A percentile compares a stretch with the other conserved stretches of the same genome.
phyloP scores from a whole-genome alignment of 2,797 vertebrate genomes.

The Anabacerthia variegaticeps region DNA sequence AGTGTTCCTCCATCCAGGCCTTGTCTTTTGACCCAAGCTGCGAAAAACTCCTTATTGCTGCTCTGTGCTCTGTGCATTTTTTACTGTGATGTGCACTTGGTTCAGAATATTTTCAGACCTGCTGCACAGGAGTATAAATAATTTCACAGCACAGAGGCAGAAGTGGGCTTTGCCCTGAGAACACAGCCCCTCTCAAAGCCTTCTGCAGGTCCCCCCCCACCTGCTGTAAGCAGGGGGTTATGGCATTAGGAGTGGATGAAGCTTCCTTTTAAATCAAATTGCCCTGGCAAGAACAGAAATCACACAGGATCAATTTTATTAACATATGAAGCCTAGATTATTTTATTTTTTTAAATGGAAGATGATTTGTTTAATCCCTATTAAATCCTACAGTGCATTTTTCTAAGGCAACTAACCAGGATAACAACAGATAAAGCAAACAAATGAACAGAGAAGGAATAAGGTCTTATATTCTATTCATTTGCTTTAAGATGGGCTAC shows the following conservation, averaged over 20 bases:
- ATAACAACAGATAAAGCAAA: background rate
- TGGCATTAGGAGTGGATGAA: background rate
- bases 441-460: background rate
- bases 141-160: background rate
- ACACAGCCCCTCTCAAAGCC: background rate
- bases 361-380: constrained; percentile 4
- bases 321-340: background rate
- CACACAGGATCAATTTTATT: background rate
- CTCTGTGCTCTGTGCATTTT: background rate
- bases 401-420: background rate
- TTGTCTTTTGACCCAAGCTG: background rate
- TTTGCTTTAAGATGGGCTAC: constrained; percentile 44
- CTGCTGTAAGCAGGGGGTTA: background rate
- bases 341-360: background rate
- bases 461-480: background rate
- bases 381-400: background rate
- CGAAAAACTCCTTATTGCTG: background rate
- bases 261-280: background rate
- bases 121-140: background rate
- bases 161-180: background rate
- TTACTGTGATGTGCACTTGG: background rate
- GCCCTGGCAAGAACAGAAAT: background rate
- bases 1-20: background rate
- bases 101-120: background rate
- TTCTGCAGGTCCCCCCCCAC: background rate